Base-by-base conservation (phyloP, 2,113 vertebrate species). In the Halcyon senegalensis region DNA sequence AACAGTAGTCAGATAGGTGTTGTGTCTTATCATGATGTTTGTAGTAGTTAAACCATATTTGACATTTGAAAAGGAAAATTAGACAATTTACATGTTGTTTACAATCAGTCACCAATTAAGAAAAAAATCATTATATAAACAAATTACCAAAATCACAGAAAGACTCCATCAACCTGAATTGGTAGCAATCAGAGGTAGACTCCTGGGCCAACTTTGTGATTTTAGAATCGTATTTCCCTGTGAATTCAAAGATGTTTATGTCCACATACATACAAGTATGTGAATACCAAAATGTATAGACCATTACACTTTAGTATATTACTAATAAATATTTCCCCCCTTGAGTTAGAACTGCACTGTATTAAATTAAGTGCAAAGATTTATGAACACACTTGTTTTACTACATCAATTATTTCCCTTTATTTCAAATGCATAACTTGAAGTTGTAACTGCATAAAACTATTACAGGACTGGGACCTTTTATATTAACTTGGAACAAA, bases 231-330 rank as follows among this genome's bases (percentile, higher is more conserved):
- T 5, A 27, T 91, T 94, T 73, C 83, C 17, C 37, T 73, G 20
- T 62, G n/a, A 83, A 62, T 67, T 83, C 15, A 16, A 9, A 37
- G 30, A 17, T 69, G 7, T 58, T 0, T 39, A 76, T 8, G 27
- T 23, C n/a, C n/a, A 79, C 60, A 69, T 11, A 31, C 19, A 4
- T 13, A 43, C 2, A 5, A 6, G 7, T 37, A 83, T 0, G 2
- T n/a, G n/a, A 87, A 62, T 15, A 77, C 28, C 37, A 55, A 44
- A 39, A 58, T 2, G 44, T 3, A 27, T 9, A 66, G 33, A 13
- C 21, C 25, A 21, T 48, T 67, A 87, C 81, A 9, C 18, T 35
- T 16, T 5, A 50, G 17, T 59, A 92, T 67, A 25, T 78, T 73
- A 55, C 27, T 48, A 69, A 9, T 48, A 84, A 55, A 10, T 28